Base-by-base conservation (phyloP, 1,140 invertebrate genomes). In the Aphaenogaster rudis region DNA sequence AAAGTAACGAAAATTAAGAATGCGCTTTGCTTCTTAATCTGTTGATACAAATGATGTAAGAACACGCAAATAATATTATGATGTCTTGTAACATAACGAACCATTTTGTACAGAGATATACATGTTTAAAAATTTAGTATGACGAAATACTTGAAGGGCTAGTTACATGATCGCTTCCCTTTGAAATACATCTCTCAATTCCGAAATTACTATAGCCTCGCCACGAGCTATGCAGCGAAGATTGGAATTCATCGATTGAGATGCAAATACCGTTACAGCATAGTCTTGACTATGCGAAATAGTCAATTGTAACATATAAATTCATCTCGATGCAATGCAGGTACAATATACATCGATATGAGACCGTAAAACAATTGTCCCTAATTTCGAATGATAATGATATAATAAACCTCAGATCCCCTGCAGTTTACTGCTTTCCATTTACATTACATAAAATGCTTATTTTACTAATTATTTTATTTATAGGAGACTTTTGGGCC, bases 301-400 rank as follows among this genome's bases (percentile, higher is more conserved):
- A 61, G 80, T 84, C 80, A 74, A 84, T 84, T 74, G 80, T 84
- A 84, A 84, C 45, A 61, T 84, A 84, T 84, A 59, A 84, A 84
- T 84, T 84, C 80, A 74, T 63, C 52, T 76, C n/a, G n/a, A 28
- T 42, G 42, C 36, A 33, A 71, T 36, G 39, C 36, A 57, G 13
- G 42, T 48, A 45, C 39, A 36, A 57, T 33, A n/a, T 17, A 36
- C 42, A 21, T 33, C 50, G 15, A 71, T 36, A 39, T 39, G 48
- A 3, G 39, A 8, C 13, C 11, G 15, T 45, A 39, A 71, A 81
- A 72, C 33, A 7, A 67, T 80, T 66, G 36, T 66, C 45, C 28
- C n/a, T 42, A 28, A 77, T 45, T 76, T 59, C n/a, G 21, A 57
- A 59, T 57, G 42, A 39, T 61, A 54, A 54, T 39, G 17, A 13